Conservation (phyloP, 2,888 invertebrate genomes). For the Taenaris catops region DNA sequence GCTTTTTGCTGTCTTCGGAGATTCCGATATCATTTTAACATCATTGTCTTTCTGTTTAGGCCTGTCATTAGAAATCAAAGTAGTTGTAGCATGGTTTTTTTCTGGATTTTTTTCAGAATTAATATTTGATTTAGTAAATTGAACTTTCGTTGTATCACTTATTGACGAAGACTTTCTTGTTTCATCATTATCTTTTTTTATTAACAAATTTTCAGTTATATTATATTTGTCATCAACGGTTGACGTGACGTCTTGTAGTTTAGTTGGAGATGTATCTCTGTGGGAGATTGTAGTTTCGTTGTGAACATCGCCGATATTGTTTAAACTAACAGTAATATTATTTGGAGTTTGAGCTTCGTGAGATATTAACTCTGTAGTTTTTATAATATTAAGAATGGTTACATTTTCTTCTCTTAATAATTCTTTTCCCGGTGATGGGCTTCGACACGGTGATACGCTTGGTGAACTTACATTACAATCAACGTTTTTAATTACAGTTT, state of each 20-base stretch:
- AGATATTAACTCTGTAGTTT: constrained; percentile 37
- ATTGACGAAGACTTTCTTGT: too few relatives aligned
- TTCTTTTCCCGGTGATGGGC: constrained; percentile 40
- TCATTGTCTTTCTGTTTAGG: too few relatives aligned
- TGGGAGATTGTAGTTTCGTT: constrained; percentile 14
- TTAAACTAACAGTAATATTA: constrained; percentile 26
- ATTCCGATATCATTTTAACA: too few relatives aligned
- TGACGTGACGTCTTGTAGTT: constrained; percentile 13
- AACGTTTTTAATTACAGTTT: constrained; percentile 29
- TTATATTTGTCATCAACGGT: constrained; percentile 3
- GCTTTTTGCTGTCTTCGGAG: too few relatives aligned
- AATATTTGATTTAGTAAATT: too few relatives aligned
- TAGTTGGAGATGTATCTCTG: constrained; percentile 18
- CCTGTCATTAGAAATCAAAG: too few relatives aligned
- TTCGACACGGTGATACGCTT: constrained; percentile 48
- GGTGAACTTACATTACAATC: constrained; percentile 40
- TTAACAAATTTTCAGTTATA: too few relatives aligned
- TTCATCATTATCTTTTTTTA: too few relatives aligned
- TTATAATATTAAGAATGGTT: constrained; percentile 26
- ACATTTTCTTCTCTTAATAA: constrained; percentile 28
- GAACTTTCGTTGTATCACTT: too few relatives aligned
- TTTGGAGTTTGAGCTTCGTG: constrained; percentile 37
- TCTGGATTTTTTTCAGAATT: too few relatives aligned
- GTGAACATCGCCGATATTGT: constrained; percentile 4
- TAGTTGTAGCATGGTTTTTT: too few relatives aligned